Evolutionary conservation across 2,888 invertebrate species (phyloP).

Genomic region (Macrophya alboannulata): DNA sequence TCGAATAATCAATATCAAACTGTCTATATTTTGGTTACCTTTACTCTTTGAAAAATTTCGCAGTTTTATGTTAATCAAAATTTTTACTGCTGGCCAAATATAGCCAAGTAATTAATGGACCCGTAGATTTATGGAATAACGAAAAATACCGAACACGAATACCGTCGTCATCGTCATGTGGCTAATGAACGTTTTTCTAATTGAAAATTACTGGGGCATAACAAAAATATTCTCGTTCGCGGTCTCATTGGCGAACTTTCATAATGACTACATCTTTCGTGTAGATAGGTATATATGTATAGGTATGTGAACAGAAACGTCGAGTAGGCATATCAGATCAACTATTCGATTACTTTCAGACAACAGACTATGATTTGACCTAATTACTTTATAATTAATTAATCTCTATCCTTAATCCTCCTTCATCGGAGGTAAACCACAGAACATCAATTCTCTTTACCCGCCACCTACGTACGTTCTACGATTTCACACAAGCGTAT

Average conservation of each 20-base stretch:
- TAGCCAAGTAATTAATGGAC: not conserved
- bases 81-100: conserved; percentile 21
- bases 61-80: not conserved
- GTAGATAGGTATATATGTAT: conserved; percentile 8
- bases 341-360: conserved; percentile 32
- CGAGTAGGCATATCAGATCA: not conserved
- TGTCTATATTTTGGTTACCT: not conserved
- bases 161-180: conserved; percentile 31
- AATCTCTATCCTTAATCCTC: conserved; percentile 3
- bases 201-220: conserved; percentile 51
- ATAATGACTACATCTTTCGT: conserved; percentile 39
- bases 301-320: conserved; percentile 8
- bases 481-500: conserved; percentile 3
- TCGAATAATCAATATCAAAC: not conserved
- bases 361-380: conserved; percentile 38
- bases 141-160: conserved; percentile 22
- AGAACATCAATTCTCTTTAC: not conserved
- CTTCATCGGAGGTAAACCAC: not conserved
- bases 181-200: conserved; percentile 43
- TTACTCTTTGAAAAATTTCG: not conserved
- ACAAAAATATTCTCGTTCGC: conserved; percentile 37
- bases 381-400: conserved; percentile 25
- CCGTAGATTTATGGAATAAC: not conserved
- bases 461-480: not conserved
- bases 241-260: conserved; percentile 55